Evolutionary conservation across 1,140 invertebrate species (phyloP), one percentile per base, ranked within the genome.

Genomic region (Drosophila murphyi): DNA sequence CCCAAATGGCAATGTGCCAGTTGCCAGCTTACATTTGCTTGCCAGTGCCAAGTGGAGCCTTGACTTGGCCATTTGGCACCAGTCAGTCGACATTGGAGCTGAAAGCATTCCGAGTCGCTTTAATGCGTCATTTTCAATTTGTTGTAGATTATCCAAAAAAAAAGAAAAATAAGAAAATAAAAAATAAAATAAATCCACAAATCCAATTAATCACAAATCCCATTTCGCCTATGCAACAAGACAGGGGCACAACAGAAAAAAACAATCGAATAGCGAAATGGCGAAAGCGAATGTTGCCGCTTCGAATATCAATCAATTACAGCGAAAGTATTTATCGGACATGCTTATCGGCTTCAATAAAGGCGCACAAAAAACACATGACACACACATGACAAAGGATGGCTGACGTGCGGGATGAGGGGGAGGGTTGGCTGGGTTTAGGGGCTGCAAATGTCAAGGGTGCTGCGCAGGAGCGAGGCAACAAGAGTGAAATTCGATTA

Each of bases 1-100:
- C 80, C 85, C 69, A 89, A 77, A 89, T 89, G 85, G 85, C 86
- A 79, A 52, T 41, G 20, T 76, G 80, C 85, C 85, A 89, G 74
- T 63, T 70, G 37, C 37, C 61, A 64, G 60, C 57, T 68, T 12
- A 37, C 61, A 63, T 59, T 48, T 55, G 41, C 35, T 63, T 57
- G 48, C 34, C 20, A 20, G 4, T 48, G 48, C 41, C 29, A 45
- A 56, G 28, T 48, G 45, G n/a, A 39, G 69, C 69, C 48, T 54
- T 75, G 67, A 75, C 80, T 76, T 83, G 62, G 63, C 76, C 41
- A 61, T 78, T 74, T 51, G 61, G 37, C 51, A 37, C 31, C 35
- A 37, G 5, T 37, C 35, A 43, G 39, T 43, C 39, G 61, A 52
- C 34, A 45, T 71, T 57, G 62, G 37, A 43, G 35, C 39, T 59